These are phyloP conservation scores for Mormyrops attenuatus DNA, from an alignment of 2,797 vertebrate genomes.

Conservation along the genomic window DNA sequence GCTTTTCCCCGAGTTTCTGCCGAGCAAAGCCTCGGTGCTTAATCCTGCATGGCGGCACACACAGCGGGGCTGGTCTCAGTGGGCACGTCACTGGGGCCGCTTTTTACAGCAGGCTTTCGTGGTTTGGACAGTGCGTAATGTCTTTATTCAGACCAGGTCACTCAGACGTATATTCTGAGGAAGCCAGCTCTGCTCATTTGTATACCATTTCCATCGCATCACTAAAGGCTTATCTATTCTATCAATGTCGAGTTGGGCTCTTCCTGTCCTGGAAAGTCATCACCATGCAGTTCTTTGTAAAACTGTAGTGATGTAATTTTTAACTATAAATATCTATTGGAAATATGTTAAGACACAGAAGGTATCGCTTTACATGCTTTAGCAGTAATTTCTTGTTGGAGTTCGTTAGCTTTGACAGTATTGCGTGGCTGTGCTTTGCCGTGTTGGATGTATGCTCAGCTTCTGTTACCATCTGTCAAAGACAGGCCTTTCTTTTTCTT, in stretches of 20 bases:
- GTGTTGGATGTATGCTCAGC: not conserved
- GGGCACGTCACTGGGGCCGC: not conserved
- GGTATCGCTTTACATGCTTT: not conserved
- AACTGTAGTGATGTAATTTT: not conserved
- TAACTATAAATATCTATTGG: not conserved
- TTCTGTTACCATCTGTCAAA: not conserved
- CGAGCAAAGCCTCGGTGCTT: not conserved
- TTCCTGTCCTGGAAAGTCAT: not conserved
- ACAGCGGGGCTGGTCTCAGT: not conserved
- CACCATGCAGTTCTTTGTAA: not conserved
- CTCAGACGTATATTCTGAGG: not conserved
- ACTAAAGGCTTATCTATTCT: not conserved
- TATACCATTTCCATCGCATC: not conserved
- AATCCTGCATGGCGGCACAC: not conserved
- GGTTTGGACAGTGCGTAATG: not conserved
- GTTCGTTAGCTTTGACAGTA: not conserved
- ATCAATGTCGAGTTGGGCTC: not conserved
- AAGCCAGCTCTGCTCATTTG: not conserved
- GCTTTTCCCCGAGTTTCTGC: not conserved
- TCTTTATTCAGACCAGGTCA: not conserved
- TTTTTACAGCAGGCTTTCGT: not conserved
- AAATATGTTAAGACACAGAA: not conserved
- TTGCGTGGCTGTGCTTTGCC: not conserved
- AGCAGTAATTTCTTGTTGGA: not conserved
- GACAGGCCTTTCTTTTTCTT: not conserved